Evolutionary conservation across 1,140 invertebrate species (phyloP), one percentile per base, ranked within the genome.

Genomic region (Sminthurides bifidus): DNA sequence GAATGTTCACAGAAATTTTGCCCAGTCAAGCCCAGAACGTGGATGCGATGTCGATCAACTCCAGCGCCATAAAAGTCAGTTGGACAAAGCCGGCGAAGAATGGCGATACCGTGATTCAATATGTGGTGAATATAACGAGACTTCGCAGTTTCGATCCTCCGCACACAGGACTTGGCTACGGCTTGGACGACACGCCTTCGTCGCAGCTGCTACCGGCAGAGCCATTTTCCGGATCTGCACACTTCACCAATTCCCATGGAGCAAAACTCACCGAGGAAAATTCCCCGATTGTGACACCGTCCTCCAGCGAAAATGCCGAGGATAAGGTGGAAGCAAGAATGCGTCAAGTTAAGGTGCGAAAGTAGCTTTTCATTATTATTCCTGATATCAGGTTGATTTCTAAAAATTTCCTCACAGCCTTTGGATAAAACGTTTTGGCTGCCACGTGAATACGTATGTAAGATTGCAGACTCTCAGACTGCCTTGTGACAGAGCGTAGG

Each of bases 11-110:
- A 49, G 82, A 83, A 70, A 68, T 84, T 12, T 72, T 88, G 10
- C 85, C 86, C 19, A 81, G 81, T 61, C 76, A 78, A 26, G 84
- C 85, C 14, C 72, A 78, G 66, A 74, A 78, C 26, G 73, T 88
- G 0, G 76, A 79, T 67, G 81, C 84, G 0, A 80, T 84, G 55
- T 74, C 82, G 2, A 63, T 85, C 21, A 80, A 79, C 27, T 80
- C 84, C 52, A 81, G 77, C 46, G 77, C 79, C 30, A 65, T 87
- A 1, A 78, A 78, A 59, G 74, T 87, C 1, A 75, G 78, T 14
- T 87, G 85, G 85, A 68, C 69, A 3, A 71, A 73, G 1, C 83
- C 85, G 0, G 64, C 71, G 15, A 72, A 78, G 53, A 79, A 83
- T 57, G 65, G 73, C 2, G 78, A 83, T 4, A 76, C 77, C 0